Evolutionary conservation across 1,140 invertebrate genomes (phyloP), one percentile per base, ranked within the genome.

Genomic region (Bombus fervidus): DNA sequence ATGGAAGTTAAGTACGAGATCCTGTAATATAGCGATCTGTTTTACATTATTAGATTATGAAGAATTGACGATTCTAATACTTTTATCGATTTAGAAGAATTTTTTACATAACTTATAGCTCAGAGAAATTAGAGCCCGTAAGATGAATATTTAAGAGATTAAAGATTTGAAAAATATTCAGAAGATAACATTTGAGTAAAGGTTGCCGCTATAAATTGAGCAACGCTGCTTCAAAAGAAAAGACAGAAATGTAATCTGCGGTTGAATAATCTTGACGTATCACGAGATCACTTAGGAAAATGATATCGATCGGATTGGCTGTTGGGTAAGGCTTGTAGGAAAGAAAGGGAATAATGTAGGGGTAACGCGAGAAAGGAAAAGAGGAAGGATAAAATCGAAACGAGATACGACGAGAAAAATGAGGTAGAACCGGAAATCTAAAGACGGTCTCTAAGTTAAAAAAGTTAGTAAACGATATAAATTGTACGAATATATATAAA

Each of bases 261-360:
- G 66, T 47, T 66, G 31, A 76, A 81, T 72, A 81, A 87, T 82
- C 79, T 59, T 76, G 6, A 12, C 64, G 80, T 28, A 39, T 68
- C 59, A 73, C 39, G 76, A 74, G 37, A 69, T 86, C 88, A 80
- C 88, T 83, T 86, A 88, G 75, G 79, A 88, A 86, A 88, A 89
- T 89, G 71, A 80, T 86, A 86, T 89, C 43, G 83, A 85, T 31
- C 73, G 34, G 12, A 25, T 39, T 15, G 18, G 28, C 41, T 83
- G 31, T 85, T 37, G 41, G 12, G 22, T 43, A 75, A 79, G 62
- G 18, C 59, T 28, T 25, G 25, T 12, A 18, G n/a, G 39, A 2
- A 75, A 64, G 43, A 83, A 69, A 39, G 53, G 34, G 66, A 74
- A 22, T 6, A 68, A 80, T 71, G 78, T 37, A 59, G 41, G 53